These are phyloP conservation scores for Drosophila tsacasi DNA, from an alignment of 1,140 invertebrate species.

Conservation along the genomic window DNA sequence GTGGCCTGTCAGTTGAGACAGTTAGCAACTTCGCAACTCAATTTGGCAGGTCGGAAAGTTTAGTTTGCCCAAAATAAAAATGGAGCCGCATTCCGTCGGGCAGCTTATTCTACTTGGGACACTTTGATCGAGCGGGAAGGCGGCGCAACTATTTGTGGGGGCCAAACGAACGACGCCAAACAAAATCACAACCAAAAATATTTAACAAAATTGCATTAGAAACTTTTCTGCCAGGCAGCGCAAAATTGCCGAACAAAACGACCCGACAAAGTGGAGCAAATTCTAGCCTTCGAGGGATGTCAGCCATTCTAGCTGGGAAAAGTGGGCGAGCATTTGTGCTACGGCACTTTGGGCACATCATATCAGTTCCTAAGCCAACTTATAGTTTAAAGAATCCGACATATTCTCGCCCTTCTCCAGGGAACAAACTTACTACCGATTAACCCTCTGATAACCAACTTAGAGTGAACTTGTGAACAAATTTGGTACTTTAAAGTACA, in stretches of 20 bases:
- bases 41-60: constrained; percentile 72
- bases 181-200: constrained; percentile 69
- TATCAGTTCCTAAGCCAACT: constrained; percentile 33
- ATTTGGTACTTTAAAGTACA: not conserved
- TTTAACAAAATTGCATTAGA: constrained; percentile 75
- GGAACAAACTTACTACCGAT: not conserved
- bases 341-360: constrained; percentile 17
- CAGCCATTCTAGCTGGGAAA: not conserved
- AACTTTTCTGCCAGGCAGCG: constrained; percentile 56
- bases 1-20: constrained; percentile 59
- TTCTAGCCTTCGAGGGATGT: constrained; percentile 25
- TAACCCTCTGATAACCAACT: constrained; percentile 11
- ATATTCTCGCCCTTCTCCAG: not conserved
- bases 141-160: constrained; percentile 54
- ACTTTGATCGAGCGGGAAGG: constrained; percentile 15
- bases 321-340: constrained; percentile 7
- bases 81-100: constrained; percentile 5
- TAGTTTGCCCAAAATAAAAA: constrained; percentile 34
- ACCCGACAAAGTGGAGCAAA: constrained; percentile 52
- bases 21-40: constrained; percentile 71
- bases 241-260: constrained; percentile 48
- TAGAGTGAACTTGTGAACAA: not conserved
- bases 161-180: constrained; percentile 20
- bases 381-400: constrained; percentile 23
- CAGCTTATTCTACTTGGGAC: constrained; percentile 12